Evolutionary conservation across 2,888 invertebrate genomes (phyloP).

Genomic region (Caenorhabditis becei): DNA sequence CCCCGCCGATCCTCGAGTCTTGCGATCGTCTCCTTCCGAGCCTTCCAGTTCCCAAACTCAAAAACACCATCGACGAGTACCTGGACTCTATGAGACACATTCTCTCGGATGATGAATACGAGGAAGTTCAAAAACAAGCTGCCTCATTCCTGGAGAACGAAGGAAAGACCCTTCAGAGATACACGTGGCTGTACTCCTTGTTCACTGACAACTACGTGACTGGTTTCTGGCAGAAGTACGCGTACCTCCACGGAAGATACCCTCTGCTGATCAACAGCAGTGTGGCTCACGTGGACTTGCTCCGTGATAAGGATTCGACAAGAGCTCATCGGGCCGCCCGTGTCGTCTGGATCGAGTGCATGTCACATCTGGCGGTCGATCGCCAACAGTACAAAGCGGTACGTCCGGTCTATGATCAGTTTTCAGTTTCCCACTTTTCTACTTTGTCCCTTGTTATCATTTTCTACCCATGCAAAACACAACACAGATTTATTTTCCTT

Average conservation of each 20-base stretch:
- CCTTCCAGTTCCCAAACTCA: slow-evolving; percentile 73
- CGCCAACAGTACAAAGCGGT: slow-evolving; percentile 73
- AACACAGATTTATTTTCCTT: neutral
- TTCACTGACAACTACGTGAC: slow-evolving; percentile 77
- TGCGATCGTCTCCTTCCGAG: slow-evolving; percentile 76
- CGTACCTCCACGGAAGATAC: slow-evolving; percentile 73
- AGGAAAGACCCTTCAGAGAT: slow-evolving; percentile 74
- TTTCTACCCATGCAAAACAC: neutral
- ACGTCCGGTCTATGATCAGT: slow-evolving; percentile 41
- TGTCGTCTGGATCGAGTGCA: slow-evolving; percentile 72
- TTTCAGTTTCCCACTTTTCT: neutral
- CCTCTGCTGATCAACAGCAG: slow-evolving; percentile 76
- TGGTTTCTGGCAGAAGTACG: slow-evolving; percentile 79
- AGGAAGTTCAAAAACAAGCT: slow-evolving; percentile 63
- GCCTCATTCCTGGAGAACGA: slow-evolving; percentile 70
- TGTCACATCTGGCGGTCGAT: slow-evolving; percentile 75
- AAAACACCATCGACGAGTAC: slow-evolving; percentile 73
- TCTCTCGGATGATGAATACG: slow-evolving; percentile 72
- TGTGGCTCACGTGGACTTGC: slow-evolving; percentile 75
- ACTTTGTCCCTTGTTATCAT: slow-evolving; percentile 36
- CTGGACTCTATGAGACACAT: slow-evolving; percentile 70
- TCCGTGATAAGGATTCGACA: slow-evolving; percentile 63
- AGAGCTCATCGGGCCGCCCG: slow-evolving; percentile 76
- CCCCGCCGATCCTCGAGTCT: slow-evolving; percentile 72
- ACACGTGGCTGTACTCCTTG: slow-evolving; percentile 68